phyloP scores from a whole-genome alignment of 2,888 invertebrate species.

The Pollenia labialis region DNA sequence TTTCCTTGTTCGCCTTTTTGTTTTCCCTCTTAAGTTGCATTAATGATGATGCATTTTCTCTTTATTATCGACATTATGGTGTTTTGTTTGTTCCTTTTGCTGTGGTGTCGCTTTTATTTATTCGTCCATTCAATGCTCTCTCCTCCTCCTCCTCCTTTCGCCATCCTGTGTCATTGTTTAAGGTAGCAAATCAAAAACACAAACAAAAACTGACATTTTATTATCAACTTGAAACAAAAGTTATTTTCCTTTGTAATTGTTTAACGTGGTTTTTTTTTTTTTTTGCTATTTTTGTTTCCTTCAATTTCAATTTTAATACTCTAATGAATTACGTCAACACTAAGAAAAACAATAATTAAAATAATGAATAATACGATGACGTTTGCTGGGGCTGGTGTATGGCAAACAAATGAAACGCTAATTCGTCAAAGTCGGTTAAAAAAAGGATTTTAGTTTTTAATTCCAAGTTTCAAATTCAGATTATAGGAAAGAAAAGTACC shows the following conservation, averaged over 20 bases:
- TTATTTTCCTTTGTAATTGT: background rate
- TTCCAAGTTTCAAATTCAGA: too few species aligned
- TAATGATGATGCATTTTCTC: constrained; percentile 47
- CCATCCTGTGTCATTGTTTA: constrained; percentile 15
- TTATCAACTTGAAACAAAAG: constrained; percentile 31
- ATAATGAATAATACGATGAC: constrained; percentile 40
- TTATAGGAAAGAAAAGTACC: too few species aligned
- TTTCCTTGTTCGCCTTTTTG: background rate
- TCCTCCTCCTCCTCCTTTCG: background rate
- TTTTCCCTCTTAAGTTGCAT: constrained; percentile 1
- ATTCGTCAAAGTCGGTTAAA: constrained; percentile 5
- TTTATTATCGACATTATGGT: constrained; percentile 56
- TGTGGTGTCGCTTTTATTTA: constrained; percentile 24
- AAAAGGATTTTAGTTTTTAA: background rate
- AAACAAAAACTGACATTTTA: constrained; percentile 60
- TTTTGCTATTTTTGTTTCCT: background rate
- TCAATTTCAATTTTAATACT: constrained; percentile 31
- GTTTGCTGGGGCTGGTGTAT: background rate
- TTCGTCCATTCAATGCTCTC: background rate
- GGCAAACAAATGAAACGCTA: constrained; percentile 3
- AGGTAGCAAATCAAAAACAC: constrained; percentile 57
- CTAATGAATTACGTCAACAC: constrained; percentile 42
- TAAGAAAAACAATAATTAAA: constrained; percentile 39
- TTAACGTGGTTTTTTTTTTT: constrained; percentile 1
- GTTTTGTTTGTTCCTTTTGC: background rate